Evolutionary conservation across 2,113 vertebrate genomes (phyloP).

Genomic region (Oplegnathus fasciatus): DNA sequence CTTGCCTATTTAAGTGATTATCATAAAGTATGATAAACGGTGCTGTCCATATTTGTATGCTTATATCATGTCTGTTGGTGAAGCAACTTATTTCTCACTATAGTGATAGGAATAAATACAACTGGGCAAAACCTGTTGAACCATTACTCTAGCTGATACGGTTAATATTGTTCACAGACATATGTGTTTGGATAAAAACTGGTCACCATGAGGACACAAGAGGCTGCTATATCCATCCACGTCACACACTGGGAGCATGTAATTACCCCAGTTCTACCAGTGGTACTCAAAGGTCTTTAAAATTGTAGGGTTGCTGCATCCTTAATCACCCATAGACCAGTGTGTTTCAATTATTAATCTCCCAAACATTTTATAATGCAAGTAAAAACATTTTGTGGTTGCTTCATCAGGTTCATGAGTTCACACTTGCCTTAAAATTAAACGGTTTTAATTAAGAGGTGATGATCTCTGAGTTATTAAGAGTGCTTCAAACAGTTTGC

Average conservation of each 20-base stretch:
- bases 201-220: neutral
- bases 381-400: neutral
- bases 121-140: neutral
- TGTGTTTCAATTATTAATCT: conserved; percentile 37
- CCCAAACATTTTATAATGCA: conserved; percentile 25
- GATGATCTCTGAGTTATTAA: neutral
- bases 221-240: neutral
- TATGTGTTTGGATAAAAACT: neutral
- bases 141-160: neutral
- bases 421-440: neutral
- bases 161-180: neutral
- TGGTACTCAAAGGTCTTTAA: neutral
- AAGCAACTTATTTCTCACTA: neutral
- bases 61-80: neutral
- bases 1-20: neutral
- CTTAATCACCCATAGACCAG: conserved; percentile 29
- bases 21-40: neutral
- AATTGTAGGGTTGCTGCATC: conserved; percentile 18
- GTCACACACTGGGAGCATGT: neutral
- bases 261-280: conserved; percentile 2
- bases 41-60: neutral
- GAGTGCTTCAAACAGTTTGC: neutral
- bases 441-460: conserved; percentile 16
- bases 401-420: conserved; percentile 16
- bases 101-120: neutral